A percentile compares a stretch with the other conserved stretches of the same genome.
These are phyloP conservation scores for Pygoscelis antarcticus DNA, from an alignment of 2,113 vertebrate genomes.

Conservation along the genomic window DNA sequence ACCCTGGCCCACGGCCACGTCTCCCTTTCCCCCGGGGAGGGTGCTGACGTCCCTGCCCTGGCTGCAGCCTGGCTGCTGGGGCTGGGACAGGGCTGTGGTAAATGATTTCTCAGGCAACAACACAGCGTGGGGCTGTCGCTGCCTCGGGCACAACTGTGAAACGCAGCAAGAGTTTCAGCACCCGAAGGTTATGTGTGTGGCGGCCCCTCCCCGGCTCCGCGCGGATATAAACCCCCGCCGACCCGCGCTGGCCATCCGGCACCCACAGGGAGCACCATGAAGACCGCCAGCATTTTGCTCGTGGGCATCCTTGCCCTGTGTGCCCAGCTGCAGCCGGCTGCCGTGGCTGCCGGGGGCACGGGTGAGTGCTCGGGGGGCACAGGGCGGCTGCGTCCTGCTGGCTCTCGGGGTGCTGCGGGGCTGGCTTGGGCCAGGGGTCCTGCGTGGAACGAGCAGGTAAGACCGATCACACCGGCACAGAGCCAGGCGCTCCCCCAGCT, in stretches of 20 bases:
- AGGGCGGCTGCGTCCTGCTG: not conserved
- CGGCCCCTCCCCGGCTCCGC: not conserved
- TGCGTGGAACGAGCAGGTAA: accelerated
- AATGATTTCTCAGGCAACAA: conserved; percentile 50
- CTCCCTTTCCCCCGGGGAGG: not conserved
- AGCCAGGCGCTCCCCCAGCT: not conserved
- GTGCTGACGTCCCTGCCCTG: not conserved
- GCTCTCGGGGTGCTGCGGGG: accelerated
- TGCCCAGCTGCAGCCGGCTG: not conserved
- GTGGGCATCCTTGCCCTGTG: conserved; percentile 5
- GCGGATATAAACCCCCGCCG: not conserved
- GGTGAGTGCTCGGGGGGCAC: not conserved
- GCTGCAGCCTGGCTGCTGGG: not conserved
- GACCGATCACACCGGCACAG: not conserved
- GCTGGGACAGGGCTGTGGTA: not conserved
- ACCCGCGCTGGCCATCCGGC: accelerated
- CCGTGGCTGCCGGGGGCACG: accelerated
- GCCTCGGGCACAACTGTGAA: conserved; percentile 33
- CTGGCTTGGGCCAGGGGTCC: not conserved
- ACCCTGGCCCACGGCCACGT: not conserved
- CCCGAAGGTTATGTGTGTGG: not conserved
- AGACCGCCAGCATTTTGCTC: not conserved
- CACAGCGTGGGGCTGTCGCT: not conserved
- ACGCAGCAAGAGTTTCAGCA: not conserved
- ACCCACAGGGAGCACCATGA: not conserved